Evolutionary conservation across 2,113 vertebrate species (phyloP).

Genomic region (Lepisosteus oculatus): DNA sequence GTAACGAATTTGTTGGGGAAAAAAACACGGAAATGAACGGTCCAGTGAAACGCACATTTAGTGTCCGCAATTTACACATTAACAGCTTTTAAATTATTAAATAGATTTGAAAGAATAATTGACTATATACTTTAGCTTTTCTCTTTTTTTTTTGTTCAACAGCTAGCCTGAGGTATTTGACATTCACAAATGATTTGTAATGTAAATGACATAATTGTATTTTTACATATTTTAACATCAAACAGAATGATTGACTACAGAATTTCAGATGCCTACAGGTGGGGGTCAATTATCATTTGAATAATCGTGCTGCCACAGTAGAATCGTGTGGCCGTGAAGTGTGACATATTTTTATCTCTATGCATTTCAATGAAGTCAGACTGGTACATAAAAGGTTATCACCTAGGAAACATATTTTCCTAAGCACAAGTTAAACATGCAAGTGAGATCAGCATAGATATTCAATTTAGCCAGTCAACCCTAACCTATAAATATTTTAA

Average conservation of each 20-base stretch:
- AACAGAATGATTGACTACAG: constrained; percentile 97
- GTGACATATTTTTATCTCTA: constrained; percentile 99
- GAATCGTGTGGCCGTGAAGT: constrained; percentile 85
- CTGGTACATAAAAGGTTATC: constrained; percentile 99
- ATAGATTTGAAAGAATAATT: constrained; percentile 83
- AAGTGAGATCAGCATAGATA: constrained; percentile 99
- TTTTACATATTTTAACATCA: constrained; percentile 93
- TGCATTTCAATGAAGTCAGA: constrained; percentile 99
- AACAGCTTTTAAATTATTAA: constrained; percentile 77
- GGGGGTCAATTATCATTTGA: constrained; percentile 99
- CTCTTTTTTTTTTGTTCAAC: constrained; percentile 64
- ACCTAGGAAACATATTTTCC: constrained; percentile 99
- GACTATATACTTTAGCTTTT: constrained; percentile 81
- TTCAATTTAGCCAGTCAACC: constrained; percentile 99
- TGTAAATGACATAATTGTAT: constrained; percentile 95
- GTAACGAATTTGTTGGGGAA: constrained; percentile 63
- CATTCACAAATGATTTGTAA: constrained; percentile 96
- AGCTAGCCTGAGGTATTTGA: constrained; percentile 82
- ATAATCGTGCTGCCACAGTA: constrained; percentile 89
- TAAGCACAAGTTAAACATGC: constrained; percentile 99
- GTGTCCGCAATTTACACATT: constrained; percentile 65
- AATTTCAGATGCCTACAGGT: constrained; percentile 93
- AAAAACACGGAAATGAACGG: constrained; percentile 48
- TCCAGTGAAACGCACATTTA: constrained; percentile 42
- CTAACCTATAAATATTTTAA: constrained; percentile 99